Evolutionary conservation across 2,888 invertebrate species (phyloP), one percentile per base, ranked within the genome.

Genomic region (Bombylius discolor): DNA sequence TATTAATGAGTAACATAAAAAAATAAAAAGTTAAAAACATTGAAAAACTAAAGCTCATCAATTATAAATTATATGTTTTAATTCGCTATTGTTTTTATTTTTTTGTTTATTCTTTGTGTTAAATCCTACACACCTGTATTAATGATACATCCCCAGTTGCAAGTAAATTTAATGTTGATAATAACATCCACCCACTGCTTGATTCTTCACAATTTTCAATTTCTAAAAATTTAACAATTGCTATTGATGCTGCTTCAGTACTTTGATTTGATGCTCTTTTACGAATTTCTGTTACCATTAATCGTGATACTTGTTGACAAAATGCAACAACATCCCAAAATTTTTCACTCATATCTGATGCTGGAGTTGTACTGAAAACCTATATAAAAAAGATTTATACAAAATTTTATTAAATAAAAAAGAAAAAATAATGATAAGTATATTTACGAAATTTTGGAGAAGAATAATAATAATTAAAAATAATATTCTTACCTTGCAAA

Each of bases 201-300:
- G 89, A 89, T 70, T 95, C 94, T 70, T 95, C 92, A 47, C 87
- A 89, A 67, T 89, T 91, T 72, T 94, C 93, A 65, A 97, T 95
- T 77, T 97, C 95, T 55, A 98, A 78, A 76, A 96, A 98, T 73
- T 92, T 91, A 9, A 95, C 95, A 66, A 99, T 98, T 23, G 95
- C 93, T 77, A 89, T 89, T 66, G 97, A 96, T 44, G 99, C 98
- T 55, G 92, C 89, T 73, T 94, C 95, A 46, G 92, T 87, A 67
- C 90, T 95, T 73, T 97, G 96, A 75, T 97, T 97, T 57, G 95
- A 93, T 13, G 98, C 99, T 64, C 73, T 80, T 67, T 89, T 84
- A 55, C 96, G 79, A 64, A 98, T 96, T 77, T 98, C 97, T 7
- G 87, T 85, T n/a, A 98, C 98, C 89, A 98, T 94, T 33, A 97